Percentiles rank a stretch among this genome's conserved stretches.
Evolutionary conservation across 2,888 invertebrate genomes (phyloP).

Genomic region (Syrista parreyssii): DNA sequence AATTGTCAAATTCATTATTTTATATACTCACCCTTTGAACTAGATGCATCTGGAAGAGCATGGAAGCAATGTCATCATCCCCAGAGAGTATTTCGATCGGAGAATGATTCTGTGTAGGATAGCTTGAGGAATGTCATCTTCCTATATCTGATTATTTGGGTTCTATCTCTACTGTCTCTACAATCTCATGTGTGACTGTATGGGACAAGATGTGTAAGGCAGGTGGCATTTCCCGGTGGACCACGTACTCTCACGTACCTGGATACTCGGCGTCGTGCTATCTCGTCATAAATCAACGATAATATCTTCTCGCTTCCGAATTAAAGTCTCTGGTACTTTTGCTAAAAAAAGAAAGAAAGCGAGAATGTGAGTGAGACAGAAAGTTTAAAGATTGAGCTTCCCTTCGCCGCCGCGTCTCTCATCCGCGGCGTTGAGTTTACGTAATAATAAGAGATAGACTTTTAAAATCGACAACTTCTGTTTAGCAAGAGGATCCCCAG

Average conservation of each 20-base stretch:
- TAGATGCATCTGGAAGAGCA: neutral
- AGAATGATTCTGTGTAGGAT: neutral
- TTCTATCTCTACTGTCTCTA: neutral
- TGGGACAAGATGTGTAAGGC: neutral
- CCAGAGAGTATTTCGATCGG: neutral
- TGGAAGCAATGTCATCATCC: neutral
- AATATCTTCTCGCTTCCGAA: constrained; percentile 5
- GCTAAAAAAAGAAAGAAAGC: neutral
- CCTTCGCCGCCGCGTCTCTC: neutral
- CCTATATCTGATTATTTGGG: neutral
- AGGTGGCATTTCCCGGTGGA: neutral
- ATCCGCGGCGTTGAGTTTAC: neutral
- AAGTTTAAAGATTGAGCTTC: neutral
- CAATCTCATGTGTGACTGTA: neutral
- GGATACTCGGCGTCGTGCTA: neutral
- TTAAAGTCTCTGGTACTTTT: neutral
- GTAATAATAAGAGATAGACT: neutral
- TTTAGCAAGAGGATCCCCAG: neutral
- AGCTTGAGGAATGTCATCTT: neutral
- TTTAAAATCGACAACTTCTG: neutral
- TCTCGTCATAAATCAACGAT: constrained; percentile 1
- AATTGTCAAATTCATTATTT: neutral
- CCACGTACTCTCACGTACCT: neutral
- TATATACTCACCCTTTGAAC: neutral
- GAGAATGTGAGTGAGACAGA: neutral